Evolutionary conservation across 2,888 invertebrate genomes (phyloP).

Genomic region (Molanna angustata): DNA sequence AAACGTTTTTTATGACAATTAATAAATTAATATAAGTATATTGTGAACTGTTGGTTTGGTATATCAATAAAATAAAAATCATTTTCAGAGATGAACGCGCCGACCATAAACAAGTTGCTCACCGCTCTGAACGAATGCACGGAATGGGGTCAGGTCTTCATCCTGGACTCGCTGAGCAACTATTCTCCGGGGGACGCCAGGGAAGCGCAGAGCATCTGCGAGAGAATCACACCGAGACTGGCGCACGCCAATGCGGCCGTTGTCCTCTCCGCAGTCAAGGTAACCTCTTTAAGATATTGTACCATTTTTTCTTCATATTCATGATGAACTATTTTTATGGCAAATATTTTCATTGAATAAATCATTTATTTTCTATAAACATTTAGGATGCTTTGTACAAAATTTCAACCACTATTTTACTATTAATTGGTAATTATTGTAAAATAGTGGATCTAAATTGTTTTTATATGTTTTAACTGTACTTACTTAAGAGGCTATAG

Average conservation of each 20-base stretch:
- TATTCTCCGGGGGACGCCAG: constrained; percentile 96
- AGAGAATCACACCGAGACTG: constrained; percentile 93
- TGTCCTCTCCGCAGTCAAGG: constrained; percentile 97
- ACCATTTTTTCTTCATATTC: no score
- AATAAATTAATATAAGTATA: background rate
- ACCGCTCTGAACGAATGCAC: constrained; percentile 99
- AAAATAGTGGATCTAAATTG: no score
- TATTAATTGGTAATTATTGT: no score
- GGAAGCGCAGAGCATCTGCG: constrained; percentile 98
- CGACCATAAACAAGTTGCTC: constrained; percentile 95
- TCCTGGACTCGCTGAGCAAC: constrained; percentile 94
- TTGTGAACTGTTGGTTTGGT: background rate
- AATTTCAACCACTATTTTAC: no score
- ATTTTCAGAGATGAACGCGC: constrained; percentile 84
- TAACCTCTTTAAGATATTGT: constrained; percentile 39
- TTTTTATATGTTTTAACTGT: no score
- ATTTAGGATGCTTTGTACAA: no score
- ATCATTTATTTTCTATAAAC: no score
- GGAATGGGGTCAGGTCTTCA: constrained; percentile 99
- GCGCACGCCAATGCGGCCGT: constrained; percentile 99
- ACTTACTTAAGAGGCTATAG: no score
- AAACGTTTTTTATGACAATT: no score
- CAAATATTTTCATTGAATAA: no score
- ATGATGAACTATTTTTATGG: no score
- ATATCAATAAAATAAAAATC: background rate